Conservation (phyloP, 2,113 vertebrate species). For the Albula goreensis region DNA sequence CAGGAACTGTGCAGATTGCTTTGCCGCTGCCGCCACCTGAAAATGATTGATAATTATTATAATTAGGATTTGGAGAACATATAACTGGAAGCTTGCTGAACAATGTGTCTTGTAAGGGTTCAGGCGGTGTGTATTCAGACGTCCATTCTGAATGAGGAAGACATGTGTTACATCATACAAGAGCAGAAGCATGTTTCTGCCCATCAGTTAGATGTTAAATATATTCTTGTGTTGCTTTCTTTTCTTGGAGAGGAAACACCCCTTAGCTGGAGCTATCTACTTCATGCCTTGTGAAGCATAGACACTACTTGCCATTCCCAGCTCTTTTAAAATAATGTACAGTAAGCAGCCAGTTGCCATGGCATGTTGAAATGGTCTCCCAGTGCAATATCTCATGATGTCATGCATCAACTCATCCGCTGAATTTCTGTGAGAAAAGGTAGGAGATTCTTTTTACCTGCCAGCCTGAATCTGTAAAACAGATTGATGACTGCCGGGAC, state of each 20-base stretch:
- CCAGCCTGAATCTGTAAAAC: not conserved
- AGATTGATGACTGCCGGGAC: not conserved
- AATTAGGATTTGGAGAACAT: not conserved
- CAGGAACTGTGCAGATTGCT: not conserved
- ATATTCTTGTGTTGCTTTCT: not conserved
- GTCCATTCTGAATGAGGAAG: not conserved
- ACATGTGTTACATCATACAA: not conserved
- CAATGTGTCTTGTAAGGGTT: not conserved
- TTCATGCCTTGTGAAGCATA: not conserved
- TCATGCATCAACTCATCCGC: not conserved
- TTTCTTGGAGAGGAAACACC: not conserved
- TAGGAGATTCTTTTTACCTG: not conserved
- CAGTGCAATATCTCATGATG: not conserved
- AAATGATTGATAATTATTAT: not conserved
- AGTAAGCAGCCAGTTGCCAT: not conserved
- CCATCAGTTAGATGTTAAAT: not conserved
- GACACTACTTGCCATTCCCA: not conserved
- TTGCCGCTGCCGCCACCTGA: not conserved
- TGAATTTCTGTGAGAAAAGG: not conserved
- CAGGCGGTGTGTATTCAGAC: not conserved
- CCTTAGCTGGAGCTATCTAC: not conserved
- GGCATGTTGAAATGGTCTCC: not conserved
- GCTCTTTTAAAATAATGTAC: not conserved
- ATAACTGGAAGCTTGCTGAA: not conserved
- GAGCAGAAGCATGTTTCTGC: not conserved